Percentiles rank a stretch among this genome's conserved stretches.
These are phyloP conservation scores for Caenorhabditis angaria DNA, from an alignment of 2,888 invertebrate genomes.

Conservation along the genomic window DNA sequence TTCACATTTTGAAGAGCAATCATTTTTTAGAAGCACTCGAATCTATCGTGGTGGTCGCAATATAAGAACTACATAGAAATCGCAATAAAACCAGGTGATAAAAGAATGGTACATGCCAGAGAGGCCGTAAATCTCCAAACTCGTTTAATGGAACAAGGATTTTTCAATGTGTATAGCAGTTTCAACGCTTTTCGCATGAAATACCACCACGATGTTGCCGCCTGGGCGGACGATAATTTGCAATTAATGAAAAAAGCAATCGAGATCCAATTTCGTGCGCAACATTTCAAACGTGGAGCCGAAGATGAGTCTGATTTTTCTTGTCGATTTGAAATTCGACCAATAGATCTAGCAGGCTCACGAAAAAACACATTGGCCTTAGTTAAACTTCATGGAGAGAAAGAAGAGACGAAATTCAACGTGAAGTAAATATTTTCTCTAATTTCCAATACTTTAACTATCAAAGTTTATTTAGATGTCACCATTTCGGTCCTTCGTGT, in stretches of 20 bases:
- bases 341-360: constrained; percentile 17
- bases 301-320: constrained; percentile 22
- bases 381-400: constrained; percentile 17
- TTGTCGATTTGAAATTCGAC: constrained; percentile 18
- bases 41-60: constrained; percentile 18
- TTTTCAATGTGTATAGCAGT: constrained; percentile 16
- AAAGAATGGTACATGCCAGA: constrained; percentile 16
- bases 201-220: constrained; percentile 17
- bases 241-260: constrained; percentile 16
- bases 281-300: constrained; percentile 16
- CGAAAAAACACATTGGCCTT: constrained; percentile 17
- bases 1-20: too few species aligned
- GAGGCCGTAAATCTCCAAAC: constrained; percentile 18
- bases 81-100: neutral
- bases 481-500: constrained; percentile 12
- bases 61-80: constrained; percentile 14
- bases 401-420: constrained; percentile 17
- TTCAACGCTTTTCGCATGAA: constrained; percentile 19
- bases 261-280: constrained; percentile 12
- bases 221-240: constrained; percentile 14
- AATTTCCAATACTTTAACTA: constrained; percentile 9
- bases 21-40: constrained; percentile 21
- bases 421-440: constrained; percentile 17
- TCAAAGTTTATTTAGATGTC: constrained; percentile 15
- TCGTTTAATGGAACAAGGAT: constrained; percentile 14